Evolutionary conservation across 2,888 invertebrate genomes (phyloP), one percentile per base, ranked within the genome.

Genomic region (Colletes collaris): DNA sequence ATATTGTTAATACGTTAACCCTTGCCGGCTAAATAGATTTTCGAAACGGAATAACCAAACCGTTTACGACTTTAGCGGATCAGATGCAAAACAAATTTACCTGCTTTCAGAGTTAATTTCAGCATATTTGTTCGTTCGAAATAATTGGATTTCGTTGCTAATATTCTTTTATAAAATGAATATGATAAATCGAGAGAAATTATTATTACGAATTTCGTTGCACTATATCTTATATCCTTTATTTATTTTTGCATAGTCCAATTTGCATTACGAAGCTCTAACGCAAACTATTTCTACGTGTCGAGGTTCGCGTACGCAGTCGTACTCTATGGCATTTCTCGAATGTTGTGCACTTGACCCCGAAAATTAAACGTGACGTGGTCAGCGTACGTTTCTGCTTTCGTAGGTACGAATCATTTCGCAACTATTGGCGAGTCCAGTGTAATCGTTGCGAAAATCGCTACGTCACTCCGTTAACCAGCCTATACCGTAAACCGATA

Each of bases 301-400:
- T 40, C 53, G 19, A 3, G 58, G n/a, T 63, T 50, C 58, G n/a
- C n/a, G 46, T 62, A 62, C 53, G 19, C 13, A 59, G 70, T 76
- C 53, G 56, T 49, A 56, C 49, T 8, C 35, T n/a, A 8, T 44
- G 52, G 56, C 62, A 71, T 73, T 64, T 64, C 76, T 77, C 46
- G 80, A 70, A 63, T 55, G 66, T 66, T 60, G 59, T 78, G 76
- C 81, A 84, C 81, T 81, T 84, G 81, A 84, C 83, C 83, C 80
- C 78, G 79, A 79, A 78, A 83, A 75, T 71, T 46, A 53, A 79
- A 67, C 74, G 79, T 85, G 81, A 85, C 83, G 71, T 73, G 52
- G 59, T 10, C 53, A 16, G 46, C 65, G 64, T 67, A 44, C 50
- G 49, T 63, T 49, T 52, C 53, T 44, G 35, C 49, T 62, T 69